Evolutionary conservation across 2,113 vertebrate genomes (phyloP).

Genomic region (Neodon shergylaensis): DNA sequence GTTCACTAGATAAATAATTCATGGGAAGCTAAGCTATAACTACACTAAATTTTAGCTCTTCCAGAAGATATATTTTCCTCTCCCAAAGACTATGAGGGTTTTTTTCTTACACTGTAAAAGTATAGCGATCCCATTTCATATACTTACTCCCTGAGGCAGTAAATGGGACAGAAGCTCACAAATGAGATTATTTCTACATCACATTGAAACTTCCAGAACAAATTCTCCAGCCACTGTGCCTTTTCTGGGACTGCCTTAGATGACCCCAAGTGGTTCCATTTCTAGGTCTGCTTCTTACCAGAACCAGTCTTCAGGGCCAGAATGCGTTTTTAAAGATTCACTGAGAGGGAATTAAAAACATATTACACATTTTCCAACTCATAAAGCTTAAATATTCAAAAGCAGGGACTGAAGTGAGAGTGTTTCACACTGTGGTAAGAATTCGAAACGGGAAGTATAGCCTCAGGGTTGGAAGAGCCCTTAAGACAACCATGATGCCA

Average conservation of each 20-base stretch:
- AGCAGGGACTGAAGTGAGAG: not conserved
- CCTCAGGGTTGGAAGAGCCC: not conserved
- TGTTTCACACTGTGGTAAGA: not conserved
- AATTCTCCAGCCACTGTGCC: not conserved
- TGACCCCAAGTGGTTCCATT: not conserved
- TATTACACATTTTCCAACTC: not conserved
- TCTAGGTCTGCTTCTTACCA: not conserved
- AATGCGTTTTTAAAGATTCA: not conserved
- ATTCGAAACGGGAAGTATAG: not conserved
- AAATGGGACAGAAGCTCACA: not conserved
- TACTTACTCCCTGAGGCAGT: not conserved
- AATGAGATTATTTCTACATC: not conserved
- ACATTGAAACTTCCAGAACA: not conserved
- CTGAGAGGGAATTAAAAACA: not conserved
- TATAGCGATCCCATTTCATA: not conserved
- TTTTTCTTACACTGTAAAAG: not conserved
- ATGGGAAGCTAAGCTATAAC: not conserved
- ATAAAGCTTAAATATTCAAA: conserved; percentile 28
- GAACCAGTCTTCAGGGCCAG: not conserved
- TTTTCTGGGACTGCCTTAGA: not conserved
- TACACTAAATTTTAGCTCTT: conserved; percentile 2
- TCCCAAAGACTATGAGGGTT: not conserved
- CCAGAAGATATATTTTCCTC: not conserved
- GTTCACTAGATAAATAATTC: conserved; percentile 23
- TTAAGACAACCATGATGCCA: not conserved